Evolutionary conservation across 2,113 vertebrate species (phyloP).

Genomic region (Sturnus vulgaris): DNA sequence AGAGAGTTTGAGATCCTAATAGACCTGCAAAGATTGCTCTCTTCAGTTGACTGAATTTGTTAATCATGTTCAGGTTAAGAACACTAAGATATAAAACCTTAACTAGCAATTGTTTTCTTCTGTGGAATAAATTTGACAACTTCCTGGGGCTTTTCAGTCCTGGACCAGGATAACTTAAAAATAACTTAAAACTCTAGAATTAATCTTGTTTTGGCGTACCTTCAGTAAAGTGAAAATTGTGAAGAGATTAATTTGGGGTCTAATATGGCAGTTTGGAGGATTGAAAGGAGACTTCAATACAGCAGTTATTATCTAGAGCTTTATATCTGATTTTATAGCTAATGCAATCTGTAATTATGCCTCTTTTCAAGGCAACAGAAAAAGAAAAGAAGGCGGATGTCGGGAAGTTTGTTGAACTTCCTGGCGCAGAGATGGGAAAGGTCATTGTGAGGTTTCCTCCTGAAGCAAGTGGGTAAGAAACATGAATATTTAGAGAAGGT

Average conservation of each 20-base stretch:
- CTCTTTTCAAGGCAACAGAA: constrained; percentile 77
- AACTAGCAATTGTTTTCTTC: neutral
- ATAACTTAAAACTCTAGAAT: neutral
- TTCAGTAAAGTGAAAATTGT: neutral
- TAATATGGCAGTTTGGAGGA: neutral
- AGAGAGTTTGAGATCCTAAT: neutral
- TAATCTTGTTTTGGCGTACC: neutral
- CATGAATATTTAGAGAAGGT: neutral
- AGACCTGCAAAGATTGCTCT: neutral
- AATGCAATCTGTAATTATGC: neutral
- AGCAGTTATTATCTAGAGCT: neutral
- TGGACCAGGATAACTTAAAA: neutral
- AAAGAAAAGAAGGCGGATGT: constrained; percentile 92
- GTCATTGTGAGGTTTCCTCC: constrained; percentile 97
- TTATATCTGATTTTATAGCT: neutral
- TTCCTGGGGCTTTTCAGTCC: neutral
- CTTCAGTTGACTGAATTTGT: neutral
- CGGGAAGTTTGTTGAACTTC: constrained; percentile 96
- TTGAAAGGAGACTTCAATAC: neutral
- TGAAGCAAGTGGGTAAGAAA: constrained; percentile 93
- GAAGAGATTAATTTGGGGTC: neutral
- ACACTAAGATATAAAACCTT: neutral
- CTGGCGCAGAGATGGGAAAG: constrained; percentile 95
- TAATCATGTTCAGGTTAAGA: neutral
- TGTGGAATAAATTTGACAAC: neutral